Base-by-base conservation (phyloP, 2,888 invertebrate genomes). In the Dusona sp. region DNA sequence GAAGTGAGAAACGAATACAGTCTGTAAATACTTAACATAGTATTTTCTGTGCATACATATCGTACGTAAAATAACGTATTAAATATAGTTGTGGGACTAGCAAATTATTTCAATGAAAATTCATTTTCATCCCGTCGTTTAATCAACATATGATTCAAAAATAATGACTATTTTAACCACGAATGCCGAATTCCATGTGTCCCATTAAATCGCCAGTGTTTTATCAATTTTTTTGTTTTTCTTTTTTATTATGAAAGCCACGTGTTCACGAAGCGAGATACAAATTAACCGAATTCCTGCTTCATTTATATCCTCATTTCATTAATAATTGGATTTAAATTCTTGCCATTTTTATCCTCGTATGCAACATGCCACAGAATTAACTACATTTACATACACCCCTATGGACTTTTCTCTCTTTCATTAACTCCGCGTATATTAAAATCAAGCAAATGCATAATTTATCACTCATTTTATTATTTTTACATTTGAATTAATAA, bases 11-110 rank as follows among this genome's bases (percentile, higher is more conserved):
- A 42, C 36, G 65, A 67, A 38, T 38, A 11, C 36, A 16, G 38
- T n/a, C 11, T 38, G n/a, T 36, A n/a, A 38, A 38, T 67, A 67
- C 22, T 67, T 22, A 9, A 38, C 65, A 22, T 19, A n/a, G 65
- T 67, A 67, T 42, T 68, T n/a, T 68, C 16, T 13, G 68, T 25
- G 42, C 38, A 42, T 42, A 45, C 68, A n/a, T 42, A 42, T 68
- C 38, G n/a, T n/a, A 38, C 25, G 38, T 65, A n/a, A 9, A n/a
- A 11, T 57, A 29, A 25, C 25, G 29, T 29, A 61, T 61, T 13
- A 29, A 16, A 16, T 29, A 57, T 3, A 16, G 29, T 16, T 29
- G 0, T 16, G 61, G 16, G 29, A 0, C 22, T 11, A 22, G 54
- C 11, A 16, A 61, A 61, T 61, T 16, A 6, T 29, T 61, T 3